phyloP scores from a whole-genome alignment of 2,888 invertebrate species.

The Penaeus monodon region DNA sequence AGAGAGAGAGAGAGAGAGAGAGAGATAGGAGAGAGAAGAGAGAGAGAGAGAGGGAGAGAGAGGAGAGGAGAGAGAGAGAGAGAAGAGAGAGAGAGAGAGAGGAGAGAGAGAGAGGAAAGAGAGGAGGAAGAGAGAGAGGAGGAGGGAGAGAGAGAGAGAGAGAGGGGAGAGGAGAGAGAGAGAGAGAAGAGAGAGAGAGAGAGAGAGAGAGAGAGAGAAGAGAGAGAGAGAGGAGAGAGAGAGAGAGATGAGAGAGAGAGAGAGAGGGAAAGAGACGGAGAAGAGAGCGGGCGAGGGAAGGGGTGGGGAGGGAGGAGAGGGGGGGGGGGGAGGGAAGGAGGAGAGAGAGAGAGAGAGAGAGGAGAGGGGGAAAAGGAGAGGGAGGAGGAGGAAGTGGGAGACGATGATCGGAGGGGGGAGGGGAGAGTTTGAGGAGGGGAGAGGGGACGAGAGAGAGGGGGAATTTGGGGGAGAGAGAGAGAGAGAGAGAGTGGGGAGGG shows the following conservation, averaged over 20 bases:
- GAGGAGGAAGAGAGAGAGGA: not conserved
- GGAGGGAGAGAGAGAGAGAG: not conserved
- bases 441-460: not conserved
- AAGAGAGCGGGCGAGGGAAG: not conserved
- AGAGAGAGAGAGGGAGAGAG: too few species aligned
- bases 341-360: slow-evolving; percentile 42
- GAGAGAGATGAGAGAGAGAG: not conserved
- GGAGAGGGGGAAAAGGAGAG: not conserved
- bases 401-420: not conserved
- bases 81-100: not conserved
- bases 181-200: not conserved
- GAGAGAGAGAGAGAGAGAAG: not conserved
- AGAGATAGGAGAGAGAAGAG: too few species aligned
- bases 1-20: not conserved
- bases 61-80: not conserved
- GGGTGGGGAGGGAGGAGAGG: slow-evolving; percentile 15
- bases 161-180: not conserved
- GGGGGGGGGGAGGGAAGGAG: slow-evolving; percentile 36
- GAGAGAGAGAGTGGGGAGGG: slow-evolving; percentile 14
- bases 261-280: too few species aligned
- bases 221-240: not conserved
- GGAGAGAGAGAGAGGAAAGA: too few species aligned
- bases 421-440: not conserved
- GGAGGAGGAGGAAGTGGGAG: not conserved
- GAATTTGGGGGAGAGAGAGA: not conserved